phyloP scores from a whole-genome alignment of 1,140 invertebrate species.

The Spodoptera frugiperda region DNA sequence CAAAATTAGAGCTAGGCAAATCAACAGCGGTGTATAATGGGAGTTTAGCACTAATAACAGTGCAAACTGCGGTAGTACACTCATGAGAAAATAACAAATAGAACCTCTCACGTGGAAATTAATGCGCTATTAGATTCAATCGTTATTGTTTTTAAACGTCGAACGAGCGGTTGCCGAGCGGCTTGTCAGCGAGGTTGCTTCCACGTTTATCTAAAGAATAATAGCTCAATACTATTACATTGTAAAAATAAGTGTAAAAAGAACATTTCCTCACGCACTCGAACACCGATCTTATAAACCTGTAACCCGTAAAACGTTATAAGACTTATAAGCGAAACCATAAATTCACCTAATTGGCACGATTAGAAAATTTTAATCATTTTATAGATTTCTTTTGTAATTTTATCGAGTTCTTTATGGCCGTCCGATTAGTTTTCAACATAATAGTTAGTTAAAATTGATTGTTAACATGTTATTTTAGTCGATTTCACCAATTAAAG shows the following conservation, averaged over 20 bases:
- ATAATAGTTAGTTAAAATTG: slow-evolving; percentile 78
- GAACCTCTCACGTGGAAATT: slow-evolving; percentile 39
- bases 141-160: slow-evolving; percentile 43
- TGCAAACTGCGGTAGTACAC: slow-evolving; percentile 10
- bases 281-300: slow-evolving; percentile 30
- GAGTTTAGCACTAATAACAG: slow-evolving; percentile 10
- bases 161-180: slow-evolving; percentile 8
- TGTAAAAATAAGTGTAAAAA: slow-evolving; percentile 35
- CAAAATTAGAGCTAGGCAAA: neutral
- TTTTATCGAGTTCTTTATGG: slow-evolving; percentile 80
- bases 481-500: slow-evolving; percentile 78
- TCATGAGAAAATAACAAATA: slow-evolving; percentile 37
- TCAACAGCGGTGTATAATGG: neutral
- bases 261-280: slow-evolving; percentile 42
- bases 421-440: slow-evolving; percentile 77
- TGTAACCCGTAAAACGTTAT: slow-evolving; percentile 61
- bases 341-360: slow-evolving; percentile 82
- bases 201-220: slow-evolving; percentile 28
- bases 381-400: slow-evolving; percentile 84
- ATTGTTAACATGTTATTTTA: slow-evolving; percentile 79
- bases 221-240: slow-evolving; percentile 36
- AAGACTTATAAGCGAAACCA: slow-evolving; percentile 76
- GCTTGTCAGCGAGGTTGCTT: slow-evolving; percentile 20
- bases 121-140: slow-evolving; percentile 32
- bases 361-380: slow-evolving; percentile 83